Conservation (phyloP, 2,113 vertebrate genomes). For the Oreotrochilus melanogaster region DNA sequence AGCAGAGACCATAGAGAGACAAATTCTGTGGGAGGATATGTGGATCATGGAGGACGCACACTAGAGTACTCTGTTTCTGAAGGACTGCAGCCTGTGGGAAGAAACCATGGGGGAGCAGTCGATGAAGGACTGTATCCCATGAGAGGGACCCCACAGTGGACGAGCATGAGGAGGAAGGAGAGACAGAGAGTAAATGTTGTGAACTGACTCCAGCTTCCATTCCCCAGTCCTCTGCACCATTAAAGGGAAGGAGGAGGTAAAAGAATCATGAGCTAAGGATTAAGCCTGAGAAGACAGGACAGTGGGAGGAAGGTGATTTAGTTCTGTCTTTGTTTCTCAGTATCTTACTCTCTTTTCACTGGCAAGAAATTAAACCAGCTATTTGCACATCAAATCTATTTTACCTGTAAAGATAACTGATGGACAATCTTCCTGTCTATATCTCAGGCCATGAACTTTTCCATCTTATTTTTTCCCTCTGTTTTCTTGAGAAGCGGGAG, state of each 20-base stretch:
- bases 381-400: neutral
- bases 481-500: neutral
- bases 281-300: neutral
- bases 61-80: neutral
- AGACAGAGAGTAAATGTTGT: neutral
- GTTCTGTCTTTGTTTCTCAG: neutral
- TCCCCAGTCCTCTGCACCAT: neutral
- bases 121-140: neutral
- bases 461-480: neutral
- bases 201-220: neutral
- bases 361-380: neutral
- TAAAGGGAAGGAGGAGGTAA: neutral
- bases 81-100: neutral
- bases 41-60: fast-evolving
- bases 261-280: neutral
- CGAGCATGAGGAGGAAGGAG: neutral
- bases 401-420: neutral
- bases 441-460: neutral
- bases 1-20: fast-evolving
- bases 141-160: neutral
- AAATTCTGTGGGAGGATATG: neutral
- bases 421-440: neutral
- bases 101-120: fast-evolving
- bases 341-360: neutral
- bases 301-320: neutral